These are phyloP conservation scores for Taurulus bubalis DNA, from an alignment of 2,113 vertebrate genomes.

Conservation along the genomic window DNA sequence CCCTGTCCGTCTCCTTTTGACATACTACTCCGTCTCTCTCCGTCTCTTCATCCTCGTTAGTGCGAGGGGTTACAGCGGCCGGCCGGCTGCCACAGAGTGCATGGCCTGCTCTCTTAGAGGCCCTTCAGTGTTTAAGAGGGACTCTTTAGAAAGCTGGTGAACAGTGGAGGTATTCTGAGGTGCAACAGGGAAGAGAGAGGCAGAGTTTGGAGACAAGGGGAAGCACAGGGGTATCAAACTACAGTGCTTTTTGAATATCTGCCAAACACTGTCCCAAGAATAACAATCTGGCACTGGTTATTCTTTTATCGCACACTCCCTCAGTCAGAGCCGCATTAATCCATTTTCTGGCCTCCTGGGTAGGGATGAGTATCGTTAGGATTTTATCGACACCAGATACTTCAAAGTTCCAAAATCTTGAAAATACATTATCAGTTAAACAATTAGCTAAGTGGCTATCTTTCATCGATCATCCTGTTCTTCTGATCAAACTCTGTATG, in stretches of 20 bases:
- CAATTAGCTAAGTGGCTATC: background rate
- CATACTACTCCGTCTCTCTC: slow-evolving; percentile 24
- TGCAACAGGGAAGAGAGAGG: slow-evolving; percentile 6
- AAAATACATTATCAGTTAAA: background rate
- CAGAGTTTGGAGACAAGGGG: slow-evolving; percentile 18
- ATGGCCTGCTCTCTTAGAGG: slow-evolving; percentile 15
- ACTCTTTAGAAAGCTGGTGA: slow-evolving; percentile 24
- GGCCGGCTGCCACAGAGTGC: slow-evolving; percentile 37
- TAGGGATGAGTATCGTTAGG: background rate
- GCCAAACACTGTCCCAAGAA: background rate
- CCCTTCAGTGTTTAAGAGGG: slow-evolving; percentile 14
- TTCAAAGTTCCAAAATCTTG: background rate
- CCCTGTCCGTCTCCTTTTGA: slow-evolving; percentile 18
- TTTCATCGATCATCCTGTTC: background rate
- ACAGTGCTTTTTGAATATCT: background rate
- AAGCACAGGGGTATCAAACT: background rate
- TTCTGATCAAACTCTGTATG: background rate
- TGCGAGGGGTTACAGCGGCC: background rate
- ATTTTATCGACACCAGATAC: background rate
- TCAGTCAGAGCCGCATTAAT: background rate
- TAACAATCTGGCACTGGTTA: background rate
- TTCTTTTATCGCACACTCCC: background rate
- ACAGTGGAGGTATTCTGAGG: slow-evolving; percentile 17
- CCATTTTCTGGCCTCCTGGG: background rate
- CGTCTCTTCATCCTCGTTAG: slow-evolving; percentile 20